Evolutionary conservation across 2,113 vertebrate genomes (phyloP).

Genomic region (Pantherophis guttatus): DNA sequence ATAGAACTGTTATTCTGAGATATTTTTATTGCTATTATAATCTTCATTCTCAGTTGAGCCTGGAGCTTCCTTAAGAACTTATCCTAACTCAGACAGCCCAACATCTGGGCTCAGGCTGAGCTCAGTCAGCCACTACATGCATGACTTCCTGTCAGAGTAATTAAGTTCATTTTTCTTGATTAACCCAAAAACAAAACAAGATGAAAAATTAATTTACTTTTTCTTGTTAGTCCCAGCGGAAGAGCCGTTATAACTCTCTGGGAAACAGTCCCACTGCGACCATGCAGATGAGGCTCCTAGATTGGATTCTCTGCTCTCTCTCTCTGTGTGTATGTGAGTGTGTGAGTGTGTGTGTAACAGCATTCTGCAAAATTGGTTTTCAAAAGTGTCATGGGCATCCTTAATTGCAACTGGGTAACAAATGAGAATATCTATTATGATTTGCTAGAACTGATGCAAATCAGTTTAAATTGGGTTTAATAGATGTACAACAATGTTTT

Average conservation of each 20-base stretch:
- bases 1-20: not conserved
- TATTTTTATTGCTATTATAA: conserved; percentile 29
- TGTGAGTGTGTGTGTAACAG: not conserved
- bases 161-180: conserved; percentile 66
- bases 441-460: not conserved
- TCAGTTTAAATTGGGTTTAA: not conserved
- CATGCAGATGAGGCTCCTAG: conserved; percentile 4
- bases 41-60: conserved; percentile 38
- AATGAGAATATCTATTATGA: not conserved
- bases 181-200: conserved; percentile 63
- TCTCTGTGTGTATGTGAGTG: not conserved
- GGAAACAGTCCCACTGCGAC: conserved; percentile 14
- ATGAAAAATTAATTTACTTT: conserved; percentile 65
- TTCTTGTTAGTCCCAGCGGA: conserved; percentile 48
- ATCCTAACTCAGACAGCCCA: conserved; percentile 41
- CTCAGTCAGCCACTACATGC: conserved; percentile 47
- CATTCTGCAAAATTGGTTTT: conserved; percentile 11
- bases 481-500: not conserved
- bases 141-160: conserved; percentile 64
- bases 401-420: not conserved
- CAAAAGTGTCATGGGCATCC: not conserved
- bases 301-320: not conserved
- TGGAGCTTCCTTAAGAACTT: conserved; percentile 43
- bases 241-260: conserved; percentile 42
- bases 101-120: conserved; percentile 58